Evolutionary conservation across 2,113 vertebrate species (phyloP).

Genomic region (Hypanus sabinus): DNA sequence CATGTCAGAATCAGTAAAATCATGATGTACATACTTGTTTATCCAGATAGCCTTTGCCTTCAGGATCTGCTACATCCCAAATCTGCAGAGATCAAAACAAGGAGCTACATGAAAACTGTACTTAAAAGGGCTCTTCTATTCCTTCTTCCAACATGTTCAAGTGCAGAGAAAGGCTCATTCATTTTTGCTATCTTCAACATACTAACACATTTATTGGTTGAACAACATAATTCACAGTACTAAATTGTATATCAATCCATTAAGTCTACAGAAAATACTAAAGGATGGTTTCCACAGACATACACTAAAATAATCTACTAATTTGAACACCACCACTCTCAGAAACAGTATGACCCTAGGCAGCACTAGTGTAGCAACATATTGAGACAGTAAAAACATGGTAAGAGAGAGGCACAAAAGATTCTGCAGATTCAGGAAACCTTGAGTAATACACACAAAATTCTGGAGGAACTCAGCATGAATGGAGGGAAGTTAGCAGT

Average conservation of each 20-base stretch:
- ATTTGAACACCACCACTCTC: neutral
- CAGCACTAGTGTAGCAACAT: neutral
- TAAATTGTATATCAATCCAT: neutral
- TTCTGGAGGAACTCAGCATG: no score
- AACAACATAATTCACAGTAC: neutral
- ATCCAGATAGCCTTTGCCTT: conserved; percentile 92
- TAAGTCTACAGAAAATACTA: conserved; percentile 22
- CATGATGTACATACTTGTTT: conserved; percentile 72
- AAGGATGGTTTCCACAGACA: neutral
- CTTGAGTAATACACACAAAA: no score
- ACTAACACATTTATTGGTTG: neutral
- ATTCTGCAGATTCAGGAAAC: no score
- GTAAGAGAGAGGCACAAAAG: neutral
- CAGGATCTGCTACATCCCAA: conserved; percentile 95
- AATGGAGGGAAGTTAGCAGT: no score
- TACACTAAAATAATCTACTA: neutral
- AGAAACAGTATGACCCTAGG: neutral
- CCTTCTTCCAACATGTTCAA: neutral
- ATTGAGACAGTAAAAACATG: neutral
- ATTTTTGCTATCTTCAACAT: neutral
- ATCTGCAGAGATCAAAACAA: conserved; percentile 60
- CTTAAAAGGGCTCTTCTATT: neutral
- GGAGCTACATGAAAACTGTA: neutral
- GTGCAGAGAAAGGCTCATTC: neutral
- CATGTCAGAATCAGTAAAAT: neutral